Conservation (phyloP, 2,888 invertebrate species). For the Adelognathus sp. region DNA sequence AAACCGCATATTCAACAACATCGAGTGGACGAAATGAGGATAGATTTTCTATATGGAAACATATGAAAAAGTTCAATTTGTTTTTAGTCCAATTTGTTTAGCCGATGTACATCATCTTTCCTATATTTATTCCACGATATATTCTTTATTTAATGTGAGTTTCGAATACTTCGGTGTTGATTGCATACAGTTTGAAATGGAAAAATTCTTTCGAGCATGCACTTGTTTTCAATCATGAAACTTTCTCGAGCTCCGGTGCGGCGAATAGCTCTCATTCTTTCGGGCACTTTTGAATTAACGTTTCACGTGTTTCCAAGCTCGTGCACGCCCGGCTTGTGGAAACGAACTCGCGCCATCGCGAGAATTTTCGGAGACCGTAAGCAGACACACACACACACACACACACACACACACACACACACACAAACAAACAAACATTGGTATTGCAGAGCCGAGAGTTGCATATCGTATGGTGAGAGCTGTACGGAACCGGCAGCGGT, state of each 20-base stretch:
- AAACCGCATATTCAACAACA: too few species aligned
- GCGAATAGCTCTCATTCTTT: slow-evolving; percentile 33
- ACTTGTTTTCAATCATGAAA: slow-evolving; percentile 46
- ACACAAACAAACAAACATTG: neutral
- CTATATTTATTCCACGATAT: too few species aligned
- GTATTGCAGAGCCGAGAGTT: neutral
- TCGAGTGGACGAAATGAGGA: too few species aligned
- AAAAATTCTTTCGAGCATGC: slow-evolving; percentile 14
- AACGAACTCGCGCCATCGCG: slow-evolving; percentile 52
- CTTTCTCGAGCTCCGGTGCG: slow-evolving; percentile 16
- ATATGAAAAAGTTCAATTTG: too few species aligned
- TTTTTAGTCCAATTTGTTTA: too few species aligned
- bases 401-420: neutral
- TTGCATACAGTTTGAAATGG: neutral
- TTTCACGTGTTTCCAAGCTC: slow-evolving; percentile 46
- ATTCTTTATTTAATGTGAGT: too few species aligned
- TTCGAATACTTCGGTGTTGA: neutral
- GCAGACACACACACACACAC: neutral
- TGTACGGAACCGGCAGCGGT: neutral
- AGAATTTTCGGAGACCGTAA: slow-evolving; percentile 10
- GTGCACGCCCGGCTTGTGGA: slow-evolving; percentile 28
- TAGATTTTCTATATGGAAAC: too few species aligned
- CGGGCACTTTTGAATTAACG: slow-evolving; percentile 46
- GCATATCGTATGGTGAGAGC: neutral
- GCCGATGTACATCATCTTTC: too few species aligned